These are phyloP conservation scores for Lysiphlebus fabarum DNA, from an alignment of 1,140 invertebrate genomes.

Conservation along the genomic window DNA sequence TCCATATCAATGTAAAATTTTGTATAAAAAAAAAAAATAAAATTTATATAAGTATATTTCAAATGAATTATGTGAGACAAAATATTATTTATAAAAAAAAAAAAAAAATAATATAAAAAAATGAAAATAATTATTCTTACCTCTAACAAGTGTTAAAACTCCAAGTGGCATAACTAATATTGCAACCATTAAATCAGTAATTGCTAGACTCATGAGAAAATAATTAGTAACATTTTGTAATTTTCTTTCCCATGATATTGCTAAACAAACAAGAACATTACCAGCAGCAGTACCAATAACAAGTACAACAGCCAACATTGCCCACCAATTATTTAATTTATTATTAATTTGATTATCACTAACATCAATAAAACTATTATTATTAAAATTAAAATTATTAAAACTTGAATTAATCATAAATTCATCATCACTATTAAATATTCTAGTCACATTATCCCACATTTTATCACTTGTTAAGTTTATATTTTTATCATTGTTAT, in stretches of 20 bases:
- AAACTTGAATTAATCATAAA: no score
- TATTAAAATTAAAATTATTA: conserved; percentile 20
- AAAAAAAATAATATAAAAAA: no score
- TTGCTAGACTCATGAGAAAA: conserved; percentile 91
- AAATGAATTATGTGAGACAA: no score
- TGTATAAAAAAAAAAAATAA: no score
- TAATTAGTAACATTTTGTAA: conserved; percentile 96
- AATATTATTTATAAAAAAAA: no score
- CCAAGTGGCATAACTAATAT: conserved; percentile 88
- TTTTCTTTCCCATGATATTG: conserved; percentile 81
- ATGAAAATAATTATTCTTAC: no score
- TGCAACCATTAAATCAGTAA: conserved; percentile 92
- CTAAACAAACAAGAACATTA: conserved; percentile 90
- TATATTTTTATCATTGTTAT: conserved; percentile 24
- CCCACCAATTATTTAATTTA: conserved; percentile 68
- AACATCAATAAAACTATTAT: conserved; percentile 4
- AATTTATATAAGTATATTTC: no score
- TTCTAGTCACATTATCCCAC: conserved; percentile 30
- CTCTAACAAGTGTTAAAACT: conserved; percentile 72
- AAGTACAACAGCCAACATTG: conserved; percentile 70
- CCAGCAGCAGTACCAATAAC: conserved; percentile 86
- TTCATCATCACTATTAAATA: conserved; percentile 39
- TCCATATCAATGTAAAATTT: no score
- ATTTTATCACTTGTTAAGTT: conserved; percentile 33
- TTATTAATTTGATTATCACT: conserved; percentile 39